Percentiles rank a stretch among this genome's conserved stretches.
These are phyloP conservation scores for Listronotus oregonensis DNA, from an alignment of 1,140 invertebrate genomes.

Conservation along the genomic window DNA sequence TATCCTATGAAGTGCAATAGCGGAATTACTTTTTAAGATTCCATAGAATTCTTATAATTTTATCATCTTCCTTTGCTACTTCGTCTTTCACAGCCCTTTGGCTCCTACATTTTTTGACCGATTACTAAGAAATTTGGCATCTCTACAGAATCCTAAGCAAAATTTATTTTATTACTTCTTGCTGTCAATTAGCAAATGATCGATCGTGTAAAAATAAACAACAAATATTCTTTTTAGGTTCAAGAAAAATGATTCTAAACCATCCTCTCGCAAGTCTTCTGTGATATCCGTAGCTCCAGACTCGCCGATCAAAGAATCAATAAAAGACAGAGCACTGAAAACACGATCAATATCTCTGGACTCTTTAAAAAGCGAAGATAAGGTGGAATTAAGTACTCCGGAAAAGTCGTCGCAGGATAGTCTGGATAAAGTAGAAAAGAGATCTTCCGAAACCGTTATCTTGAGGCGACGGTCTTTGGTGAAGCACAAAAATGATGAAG, in stretches of 20 bases:
- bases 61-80: too few relatives aligned
- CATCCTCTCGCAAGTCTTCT: constrained; percentile 35
- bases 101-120: too few relatives aligned
- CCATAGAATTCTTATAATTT: too few relatives aligned
- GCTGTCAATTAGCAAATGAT: too few relatives aligned
- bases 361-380: constrained; percentile 43
- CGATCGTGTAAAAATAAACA: too few relatives aligned
- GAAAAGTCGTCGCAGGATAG: constrained; percentile 45
- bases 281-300: constrained; percentile 35
- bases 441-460: constrained; percentile 54
- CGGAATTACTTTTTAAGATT: too few relatives aligned
- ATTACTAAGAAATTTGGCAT: too few relatives aligned
- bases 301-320: constrained; percentile 27
- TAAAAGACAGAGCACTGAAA: constrained; percentile 26
- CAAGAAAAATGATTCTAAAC: constrained; percentile 33
- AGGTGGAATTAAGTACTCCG: not conserved
- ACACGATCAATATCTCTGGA: constrained; percentile 52
- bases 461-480: constrained; percentile 63
- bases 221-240: constrained; percentile 5
- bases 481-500: constrained; percentile 62
- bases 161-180: too few relatives aligned
- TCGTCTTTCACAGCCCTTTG: too few relatives aligned
- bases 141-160: too few relatives aligned
- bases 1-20: too few relatives aligned
- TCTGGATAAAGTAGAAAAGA: constrained; percentile 43